Evolutionary conservation across 2,888 invertebrate genomes (phyloP).

Genomic region (Oscheius sp.): DNA sequence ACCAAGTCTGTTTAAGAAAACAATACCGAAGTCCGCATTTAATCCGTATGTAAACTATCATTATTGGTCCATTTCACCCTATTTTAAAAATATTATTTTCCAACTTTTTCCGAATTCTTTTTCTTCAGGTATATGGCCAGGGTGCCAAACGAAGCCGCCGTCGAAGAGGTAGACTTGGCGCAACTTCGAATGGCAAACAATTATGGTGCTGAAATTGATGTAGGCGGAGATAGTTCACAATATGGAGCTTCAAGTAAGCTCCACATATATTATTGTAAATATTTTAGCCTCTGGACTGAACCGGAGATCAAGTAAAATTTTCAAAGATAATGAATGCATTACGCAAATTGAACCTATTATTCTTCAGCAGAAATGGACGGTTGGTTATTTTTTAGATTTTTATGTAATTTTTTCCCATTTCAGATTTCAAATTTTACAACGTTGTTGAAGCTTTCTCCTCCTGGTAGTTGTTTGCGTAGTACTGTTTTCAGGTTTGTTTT

Average conservation of each 20-base stretch:
- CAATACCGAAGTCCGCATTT: too few species aligned
- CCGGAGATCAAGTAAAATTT: slow-evolving; percentile 1
- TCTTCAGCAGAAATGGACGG: slow-evolving; percentile 68
- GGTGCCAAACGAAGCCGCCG: background rate
- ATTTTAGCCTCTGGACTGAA: slow-evolving; percentile 16
- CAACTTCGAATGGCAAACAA: slow-evolving; percentile 20
- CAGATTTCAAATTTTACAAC: slow-evolving; percentile 66
- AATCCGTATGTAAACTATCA: too few species aligned
- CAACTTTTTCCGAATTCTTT: too few species aligned
- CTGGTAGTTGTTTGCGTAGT: slow-evolving; percentile 68
- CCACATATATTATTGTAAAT: too few species aligned
- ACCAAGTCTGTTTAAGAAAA: too few species aligned
- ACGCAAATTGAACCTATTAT: slow-evolving; percentile 66
- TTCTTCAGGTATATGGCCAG: slow-evolving; percentile 21
- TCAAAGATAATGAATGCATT: slow-evolving; percentile 58
- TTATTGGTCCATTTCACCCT: too few species aligned
- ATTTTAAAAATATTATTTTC: too few species aligned
- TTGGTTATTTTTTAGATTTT: slow-evolving; percentile 28
- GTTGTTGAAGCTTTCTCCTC: slow-evolving; percentile 66
- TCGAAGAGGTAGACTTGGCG: slow-evolving; percentile 18
- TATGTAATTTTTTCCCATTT: slow-evolving; percentile 27
- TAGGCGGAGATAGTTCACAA: slow-evolving; percentile 21
- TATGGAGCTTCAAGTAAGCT: slow-evolving; percentile 23
- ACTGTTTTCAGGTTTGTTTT: slow-evolving; percentile 56
- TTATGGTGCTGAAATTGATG: background rate